phyloP scores from a whole-genome alignment of 2,113 vertebrate species.

The Suricata suricatta region DNA sequence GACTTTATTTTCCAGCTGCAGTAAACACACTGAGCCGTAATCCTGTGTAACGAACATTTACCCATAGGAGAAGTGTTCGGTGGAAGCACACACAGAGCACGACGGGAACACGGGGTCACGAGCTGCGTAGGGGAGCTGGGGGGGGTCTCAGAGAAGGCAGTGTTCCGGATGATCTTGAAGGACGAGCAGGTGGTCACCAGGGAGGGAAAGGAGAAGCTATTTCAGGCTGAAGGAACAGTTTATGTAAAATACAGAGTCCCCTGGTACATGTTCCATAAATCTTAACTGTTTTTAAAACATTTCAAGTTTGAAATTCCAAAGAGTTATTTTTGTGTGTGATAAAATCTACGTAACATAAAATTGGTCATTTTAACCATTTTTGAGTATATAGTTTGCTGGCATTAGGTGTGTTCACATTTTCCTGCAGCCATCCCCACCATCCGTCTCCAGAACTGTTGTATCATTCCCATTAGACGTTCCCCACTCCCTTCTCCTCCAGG shows the following conservation, averaged over 20 bases:
- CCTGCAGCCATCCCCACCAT: background rate
- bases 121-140: background rate
- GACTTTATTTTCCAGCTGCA: background rate
- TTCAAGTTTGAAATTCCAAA: background rate
- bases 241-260: background rate
- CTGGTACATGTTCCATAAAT: background rate
- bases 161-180: background rate
- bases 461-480: background rate
- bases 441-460: background rate
- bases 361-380: background rate
- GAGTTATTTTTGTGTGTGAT: background rate
- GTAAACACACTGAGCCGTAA: background rate
- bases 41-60: background rate
- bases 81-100: background rate
- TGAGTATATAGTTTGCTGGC: background rate
- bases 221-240: background rate
- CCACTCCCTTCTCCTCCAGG: background rate
- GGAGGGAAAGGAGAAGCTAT: background rate
- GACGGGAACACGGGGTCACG: background rate
- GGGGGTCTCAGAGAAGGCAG: background rate
- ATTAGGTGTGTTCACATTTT: background rate
- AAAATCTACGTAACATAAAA: background rate
- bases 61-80: background rate
- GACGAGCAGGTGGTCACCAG: background rate
- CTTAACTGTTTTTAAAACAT: background rate